phyloP scores from a whole-genome alignment of 53 echinoderm and acorn worm genomes.

The Echinarachnius parma region DNA sequence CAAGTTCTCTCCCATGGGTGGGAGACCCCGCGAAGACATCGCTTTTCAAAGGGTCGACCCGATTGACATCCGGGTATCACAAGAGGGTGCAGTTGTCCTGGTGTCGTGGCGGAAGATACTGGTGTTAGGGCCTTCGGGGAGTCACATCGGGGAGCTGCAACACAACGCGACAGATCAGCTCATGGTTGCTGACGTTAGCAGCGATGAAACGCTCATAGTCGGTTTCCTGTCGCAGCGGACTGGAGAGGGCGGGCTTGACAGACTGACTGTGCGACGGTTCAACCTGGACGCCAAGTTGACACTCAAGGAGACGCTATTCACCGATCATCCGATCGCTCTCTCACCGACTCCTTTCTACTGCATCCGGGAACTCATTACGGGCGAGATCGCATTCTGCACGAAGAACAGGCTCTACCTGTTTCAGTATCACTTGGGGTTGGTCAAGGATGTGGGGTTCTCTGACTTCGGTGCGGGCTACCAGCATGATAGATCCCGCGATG shows the following conservation, averaged over 20 bases:
- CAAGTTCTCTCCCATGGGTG: constrained; percentile 16
- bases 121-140: background rate
- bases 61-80: constrained; percentile 20
- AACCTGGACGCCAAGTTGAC: background rate
- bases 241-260: background rate
- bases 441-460: constrained; percentile 18
- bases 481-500: no score
- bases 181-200: constrained; percentile 26
- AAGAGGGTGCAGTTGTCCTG: background rate
- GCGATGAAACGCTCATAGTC: constrained; percentile 1
- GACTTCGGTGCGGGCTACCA: constrained; percentile 2
- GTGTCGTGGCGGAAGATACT: constrained; percentile 10
- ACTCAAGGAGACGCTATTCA: constrained; percentile 4
- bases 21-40: constrained; percentile 1
- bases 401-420: constrained; percentile 15
- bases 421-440: background rate
- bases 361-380: constrained; percentile 17
- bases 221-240: constrained; percentile 5
- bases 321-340: constrained; percentile 9
- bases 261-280: constrained; percentile 4
- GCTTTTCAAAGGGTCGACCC: constrained; percentile 1
- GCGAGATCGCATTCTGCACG: constrained; percentile 28
- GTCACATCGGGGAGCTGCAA: background rate
- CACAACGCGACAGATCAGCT: constrained; percentile 2
- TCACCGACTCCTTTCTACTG: constrained; percentile 10